Conservation (phyloP, 2,888 invertebrate species). For the Didymodactylos carnosus region DNA sequence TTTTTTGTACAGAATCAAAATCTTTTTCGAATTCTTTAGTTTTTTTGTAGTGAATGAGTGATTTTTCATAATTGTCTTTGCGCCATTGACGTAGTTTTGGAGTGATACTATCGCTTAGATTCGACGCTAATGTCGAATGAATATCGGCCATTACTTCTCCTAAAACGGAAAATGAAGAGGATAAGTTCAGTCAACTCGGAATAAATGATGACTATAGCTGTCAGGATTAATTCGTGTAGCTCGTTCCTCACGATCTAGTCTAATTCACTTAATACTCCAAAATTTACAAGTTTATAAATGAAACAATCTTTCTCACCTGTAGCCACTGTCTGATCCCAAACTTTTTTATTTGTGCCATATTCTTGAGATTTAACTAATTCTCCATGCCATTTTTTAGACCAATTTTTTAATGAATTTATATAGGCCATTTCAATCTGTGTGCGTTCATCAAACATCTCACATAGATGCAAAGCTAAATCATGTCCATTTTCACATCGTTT, state of each 20-base stretch:
- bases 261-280: no score
- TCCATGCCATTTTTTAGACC: not conserved
- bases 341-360: not conserved
- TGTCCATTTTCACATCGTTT: conserved; percentile 12
- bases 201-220: no score
- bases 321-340: not conserved
- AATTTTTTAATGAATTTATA: not conserved
- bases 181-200: no score
- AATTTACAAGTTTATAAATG: not conserved
- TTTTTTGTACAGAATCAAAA: not conserved
- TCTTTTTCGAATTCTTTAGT: not conserved
- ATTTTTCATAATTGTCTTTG: not conserved
- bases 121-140: not conserved
- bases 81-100: not conserved
- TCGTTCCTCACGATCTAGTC: no score
- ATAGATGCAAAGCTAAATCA: conserved; percentile 2
- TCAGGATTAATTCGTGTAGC: no score
- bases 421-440: not conserved
- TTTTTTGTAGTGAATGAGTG: not conserved
- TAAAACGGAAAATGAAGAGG: no score
- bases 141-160: not conserved
- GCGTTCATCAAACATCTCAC: conserved; percentile 9
- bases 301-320: not conserved
- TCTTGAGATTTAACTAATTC: not conserved
- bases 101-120: not conserved